Conservation (phyloP, 2,888 invertebrate genomes). For the Unio pictorum region DNA sequence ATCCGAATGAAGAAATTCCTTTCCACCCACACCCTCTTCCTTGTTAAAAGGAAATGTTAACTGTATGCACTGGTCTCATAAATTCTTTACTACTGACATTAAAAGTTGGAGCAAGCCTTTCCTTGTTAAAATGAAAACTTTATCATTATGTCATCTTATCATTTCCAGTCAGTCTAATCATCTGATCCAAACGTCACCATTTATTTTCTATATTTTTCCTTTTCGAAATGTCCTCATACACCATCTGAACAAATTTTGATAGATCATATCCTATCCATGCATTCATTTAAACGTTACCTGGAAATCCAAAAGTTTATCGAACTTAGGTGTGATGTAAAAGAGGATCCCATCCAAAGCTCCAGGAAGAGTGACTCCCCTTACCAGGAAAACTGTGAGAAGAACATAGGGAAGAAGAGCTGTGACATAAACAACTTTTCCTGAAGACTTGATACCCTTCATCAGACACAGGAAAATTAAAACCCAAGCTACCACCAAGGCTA, state of each 20-base stretch:
- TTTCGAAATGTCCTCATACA: background rate
- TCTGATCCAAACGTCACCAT: no score
- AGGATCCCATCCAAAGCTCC: constrained; percentile 48
- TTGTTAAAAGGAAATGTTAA: no score
- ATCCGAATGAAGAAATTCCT: no score
- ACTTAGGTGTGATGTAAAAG: constrained; percentile 48
- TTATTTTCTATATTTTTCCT: no score
- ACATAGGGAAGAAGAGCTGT: constrained; percentile 32
- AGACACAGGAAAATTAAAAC: constrained; percentile 63
- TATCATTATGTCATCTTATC: no score
- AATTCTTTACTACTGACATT: no score
- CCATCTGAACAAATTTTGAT: background rate
- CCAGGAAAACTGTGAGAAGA: constrained; percentile 40
- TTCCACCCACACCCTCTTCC: no score
- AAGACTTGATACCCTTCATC: constrained; percentile 63
- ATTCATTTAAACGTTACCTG: constrained; percentile 26
- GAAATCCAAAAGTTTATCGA: constrained; percentile 33
- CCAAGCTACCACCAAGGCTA: constrained; percentile 62
- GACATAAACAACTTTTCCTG: constrained; percentile 56
- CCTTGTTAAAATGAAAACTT: no score
- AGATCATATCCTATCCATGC: background rate
- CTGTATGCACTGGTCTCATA: no score
- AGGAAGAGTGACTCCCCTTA: constrained; percentile 47
- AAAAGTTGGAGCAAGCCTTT: no score
- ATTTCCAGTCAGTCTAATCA: no score